Conservation (phyloP, 1,140 invertebrate genomes). For the Charaxes varanes region DNA sequence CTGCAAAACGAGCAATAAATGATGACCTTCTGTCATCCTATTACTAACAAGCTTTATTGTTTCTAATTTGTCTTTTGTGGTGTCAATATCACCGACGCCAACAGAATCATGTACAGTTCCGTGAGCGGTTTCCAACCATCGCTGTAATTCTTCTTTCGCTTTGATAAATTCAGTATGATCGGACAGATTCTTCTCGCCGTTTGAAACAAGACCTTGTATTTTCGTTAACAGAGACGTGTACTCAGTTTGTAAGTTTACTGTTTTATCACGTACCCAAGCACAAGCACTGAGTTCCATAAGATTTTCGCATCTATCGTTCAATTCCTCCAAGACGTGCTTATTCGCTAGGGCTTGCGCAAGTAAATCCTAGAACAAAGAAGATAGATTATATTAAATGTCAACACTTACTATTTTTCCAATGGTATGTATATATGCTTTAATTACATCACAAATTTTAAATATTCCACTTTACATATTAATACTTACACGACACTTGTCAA, state of each 20-base stretch:
- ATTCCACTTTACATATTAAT: too few species aligned
- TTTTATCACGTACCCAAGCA: constrained; percentile 88
- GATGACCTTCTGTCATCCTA: constrained; percentile 89
- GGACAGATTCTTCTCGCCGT: constrained; percentile 90
- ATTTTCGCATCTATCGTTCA: constrained; percentile 91
- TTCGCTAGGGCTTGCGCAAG: constrained; percentile 85
- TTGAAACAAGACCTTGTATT: constrained; percentile 86
- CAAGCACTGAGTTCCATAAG: constrained; percentile 90
- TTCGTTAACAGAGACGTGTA: constrained; percentile 86
- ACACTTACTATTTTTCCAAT: not conserved
- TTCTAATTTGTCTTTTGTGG: constrained; percentile 89
- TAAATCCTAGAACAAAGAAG: constrained; percentile 71
- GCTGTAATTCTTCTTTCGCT: constrained; percentile 86
- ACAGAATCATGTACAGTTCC: constrained; percentile 87
- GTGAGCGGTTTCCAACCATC: constrained; percentile 86
- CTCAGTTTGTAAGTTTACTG: constrained; percentile 86
- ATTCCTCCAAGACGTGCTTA: constrained; percentile 85
- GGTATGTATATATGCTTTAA: not conserved
- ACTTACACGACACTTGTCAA: constrained; percentile 83
- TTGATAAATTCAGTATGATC: constrained; percentile 93
- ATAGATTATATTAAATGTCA: not conserved
- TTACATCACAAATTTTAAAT: too few species aligned
- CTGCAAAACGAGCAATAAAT: constrained; percentile 85
- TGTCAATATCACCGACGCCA: constrained; percentile 85
- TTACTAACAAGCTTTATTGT: constrained; percentile 83